phyloP scores from a whole-genome alignment of 2,113 vertebrate genomes.

The Epinephelus moara region DNA sequence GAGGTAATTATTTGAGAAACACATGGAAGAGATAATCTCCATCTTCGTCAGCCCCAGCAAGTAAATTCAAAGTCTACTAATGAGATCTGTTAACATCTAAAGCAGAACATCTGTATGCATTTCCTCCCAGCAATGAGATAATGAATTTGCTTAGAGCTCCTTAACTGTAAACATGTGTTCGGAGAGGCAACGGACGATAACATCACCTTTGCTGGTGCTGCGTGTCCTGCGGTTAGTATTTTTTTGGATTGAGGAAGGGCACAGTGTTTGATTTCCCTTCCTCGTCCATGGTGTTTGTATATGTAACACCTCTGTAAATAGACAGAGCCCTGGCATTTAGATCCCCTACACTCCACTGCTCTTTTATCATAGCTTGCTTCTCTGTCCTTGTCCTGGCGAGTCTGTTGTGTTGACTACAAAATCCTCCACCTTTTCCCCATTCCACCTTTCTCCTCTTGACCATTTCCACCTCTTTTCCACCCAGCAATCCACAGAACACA shows the following conservation, averaged over 20 bases:
- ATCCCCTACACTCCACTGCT: slow-evolving; percentile 15
- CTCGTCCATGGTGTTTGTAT: slow-evolving; percentile 53
- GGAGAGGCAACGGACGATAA: slow-evolving; percentile 47
- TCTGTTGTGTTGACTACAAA: slow-evolving; percentile 14
- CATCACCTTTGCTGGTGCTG: slow-evolving; percentile 41
- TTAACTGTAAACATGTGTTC: slow-evolving; percentile 78
- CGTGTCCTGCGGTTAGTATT: slow-evolving; percentile 29
- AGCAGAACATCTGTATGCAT: slow-evolving; percentile 76
- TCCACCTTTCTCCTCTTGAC: slow-evolving; percentile 16
- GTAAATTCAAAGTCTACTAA: slow-evolving; percentile 70
- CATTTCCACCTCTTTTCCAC: slow-evolving; percentile 47
- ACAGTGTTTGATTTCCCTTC: slow-evolving; percentile 40
- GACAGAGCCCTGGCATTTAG: slow-evolving; percentile 50
- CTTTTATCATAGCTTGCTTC: slow-evolving; percentile 8
- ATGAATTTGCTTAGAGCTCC: slow-evolving; percentile 70
- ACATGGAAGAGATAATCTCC: slow-evolving; percentile 68
- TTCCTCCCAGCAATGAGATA: slow-evolving; percentile 78
- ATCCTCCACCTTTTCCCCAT: slow-evolving; percentile 21
- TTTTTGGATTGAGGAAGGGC: slow-evolving; percentile 21
- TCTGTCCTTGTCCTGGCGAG: slow-evolving; percentile 10
- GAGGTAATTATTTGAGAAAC: slow-evolving; percentile 71
- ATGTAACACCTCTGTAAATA: slow-evolving; percentile 68
- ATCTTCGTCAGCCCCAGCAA: slow-evolving; percentile 43
- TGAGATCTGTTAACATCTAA: slow-evolving; percentile 75
- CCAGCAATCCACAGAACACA: slow-evolving; percentile 64